Base-by-base conservation (phyloP, 2,113 vertebrate genomes). In the Eira barbara region DNA sequence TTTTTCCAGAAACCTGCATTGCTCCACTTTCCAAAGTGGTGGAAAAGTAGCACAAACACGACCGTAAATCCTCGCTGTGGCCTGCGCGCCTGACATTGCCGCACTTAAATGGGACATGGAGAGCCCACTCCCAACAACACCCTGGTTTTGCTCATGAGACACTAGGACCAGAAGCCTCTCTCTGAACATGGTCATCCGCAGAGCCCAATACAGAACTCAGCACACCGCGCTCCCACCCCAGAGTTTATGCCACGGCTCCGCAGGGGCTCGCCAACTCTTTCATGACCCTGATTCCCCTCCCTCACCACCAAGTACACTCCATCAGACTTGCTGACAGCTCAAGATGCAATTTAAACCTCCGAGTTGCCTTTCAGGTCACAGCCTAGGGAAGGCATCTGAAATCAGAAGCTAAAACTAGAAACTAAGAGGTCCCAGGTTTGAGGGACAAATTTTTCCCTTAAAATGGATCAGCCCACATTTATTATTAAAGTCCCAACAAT, bases 401-500 rank as follows among this genome's bases (percentile, higher is more conserved):
- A 21, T 89, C 39, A 82, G 85, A 85, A 89, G 47, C 47, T 92
- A 80, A 34, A 59, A 73, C 67, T 71, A 86, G 57, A 76, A 90
- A 95, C 55, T 52, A 93, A 65, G 74, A 97, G 90, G 59, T 91
- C 79, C 73, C 6, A 74, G 39, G 10, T 80, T 59, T 91, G 87
- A 94, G 55, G 89, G 71, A 90, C 85, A 96, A 87, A 93, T 69
- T 93, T 88, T 93, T 79, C 73, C 65, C 59, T 29, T 61, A 85
- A 61, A 84, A 78, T 74, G 78, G n/a, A n/a, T 91, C 52, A 78
- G 23, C 71, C 59, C 2, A 25, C 47, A 63, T 76, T 91, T 86
- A 45, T 83, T 95, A 93, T 79, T 91, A 91, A 97, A 69, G 80
- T 92, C 81, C n/a, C 52, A 82, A 47, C 89, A 61, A 79, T 71